phyloP scores from a whole-genome alignment of 2,888 invertebrate species.

The Philonicus albiceps region DNA sequence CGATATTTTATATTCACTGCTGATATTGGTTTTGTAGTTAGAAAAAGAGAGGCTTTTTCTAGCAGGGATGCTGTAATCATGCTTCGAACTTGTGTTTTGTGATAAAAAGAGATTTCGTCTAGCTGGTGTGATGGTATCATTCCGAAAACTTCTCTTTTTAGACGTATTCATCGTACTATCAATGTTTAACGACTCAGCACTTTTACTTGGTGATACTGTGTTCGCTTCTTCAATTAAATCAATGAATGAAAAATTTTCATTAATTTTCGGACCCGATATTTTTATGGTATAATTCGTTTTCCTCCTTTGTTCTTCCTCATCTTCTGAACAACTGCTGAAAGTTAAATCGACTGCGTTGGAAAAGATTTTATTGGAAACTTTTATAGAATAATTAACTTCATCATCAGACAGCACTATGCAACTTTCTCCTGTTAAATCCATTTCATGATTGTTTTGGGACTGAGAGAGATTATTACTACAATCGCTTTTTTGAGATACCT shows the following conservation, averaged over 20 bases:
- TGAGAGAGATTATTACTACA: background rate
- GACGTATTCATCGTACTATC: background rate
- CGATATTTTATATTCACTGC: background rate
- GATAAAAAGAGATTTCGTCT: background rate
- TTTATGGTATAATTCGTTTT: background rate
- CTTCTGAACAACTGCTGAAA: background rate
- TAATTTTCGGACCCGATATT: background rate
- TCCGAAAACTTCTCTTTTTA: background rate
- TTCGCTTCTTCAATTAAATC: background rate
- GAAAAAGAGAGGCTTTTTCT: background rate
- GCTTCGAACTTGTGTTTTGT: background rate
- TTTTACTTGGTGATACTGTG: background rate
- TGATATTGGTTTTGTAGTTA: background rate
- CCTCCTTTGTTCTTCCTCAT: background rate
- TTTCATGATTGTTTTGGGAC: background rate
- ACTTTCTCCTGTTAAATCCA: conserved; percentile 49
- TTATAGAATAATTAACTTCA: conserved; percentile 71
- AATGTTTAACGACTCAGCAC: background rate
- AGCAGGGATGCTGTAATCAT: background rate
- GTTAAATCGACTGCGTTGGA: background rate
- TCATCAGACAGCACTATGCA: conserved; percentile 65
- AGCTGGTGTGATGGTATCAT: background rate
- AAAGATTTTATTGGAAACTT: background rate
- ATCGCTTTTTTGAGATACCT: background rate
- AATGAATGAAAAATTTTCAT: background rate